phyloP scores from a whole-genome alignment of 2,113 vertebrate genomes.

The Rhabdornis inornatus region DNA sequence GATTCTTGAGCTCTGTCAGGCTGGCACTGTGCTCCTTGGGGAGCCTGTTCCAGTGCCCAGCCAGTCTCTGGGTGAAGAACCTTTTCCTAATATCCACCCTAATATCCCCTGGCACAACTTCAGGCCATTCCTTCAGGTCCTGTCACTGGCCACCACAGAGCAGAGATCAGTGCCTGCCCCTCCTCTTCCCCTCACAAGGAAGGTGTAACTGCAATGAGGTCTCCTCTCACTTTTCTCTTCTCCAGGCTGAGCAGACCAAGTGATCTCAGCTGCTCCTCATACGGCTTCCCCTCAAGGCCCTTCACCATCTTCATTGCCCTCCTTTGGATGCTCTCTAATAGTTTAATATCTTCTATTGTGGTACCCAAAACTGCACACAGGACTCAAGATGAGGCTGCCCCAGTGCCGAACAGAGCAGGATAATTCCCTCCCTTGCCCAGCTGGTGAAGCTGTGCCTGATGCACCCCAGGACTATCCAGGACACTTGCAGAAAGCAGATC shows the following conservation, averaged over 20 bases:
- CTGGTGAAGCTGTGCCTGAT: neutral
- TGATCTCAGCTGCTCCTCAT: rapidly evolving
- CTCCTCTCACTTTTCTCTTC: neutral
- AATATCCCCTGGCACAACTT: rapidly evolving
- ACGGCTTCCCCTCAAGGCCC: rapidly evolving
- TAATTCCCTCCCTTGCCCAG: neutral
- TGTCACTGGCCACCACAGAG: rapidly evolving
- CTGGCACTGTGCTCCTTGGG: neutral
- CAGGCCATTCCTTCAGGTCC: rapidly evolving
- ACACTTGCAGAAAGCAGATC: neutral
- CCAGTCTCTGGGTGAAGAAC: neutral
- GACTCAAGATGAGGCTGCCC: neutral
- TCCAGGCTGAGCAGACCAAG: neutral
- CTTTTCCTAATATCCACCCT: rapidly evolving
- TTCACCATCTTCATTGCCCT: neutral
- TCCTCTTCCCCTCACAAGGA: neutral
- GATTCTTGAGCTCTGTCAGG: neutral
- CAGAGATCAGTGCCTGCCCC: neutral
- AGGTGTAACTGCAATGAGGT: rapidly evolving
- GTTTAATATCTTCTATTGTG: neutral
- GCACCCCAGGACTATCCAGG: neutral
- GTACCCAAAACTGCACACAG: neutral
- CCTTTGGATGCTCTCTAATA: neutral
- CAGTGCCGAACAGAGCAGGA: neutral
- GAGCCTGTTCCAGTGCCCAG: neutral